Conservation (phyloP, 2,113 vertebrate species). For the Pomatorhinus ruficollis region DNA sequence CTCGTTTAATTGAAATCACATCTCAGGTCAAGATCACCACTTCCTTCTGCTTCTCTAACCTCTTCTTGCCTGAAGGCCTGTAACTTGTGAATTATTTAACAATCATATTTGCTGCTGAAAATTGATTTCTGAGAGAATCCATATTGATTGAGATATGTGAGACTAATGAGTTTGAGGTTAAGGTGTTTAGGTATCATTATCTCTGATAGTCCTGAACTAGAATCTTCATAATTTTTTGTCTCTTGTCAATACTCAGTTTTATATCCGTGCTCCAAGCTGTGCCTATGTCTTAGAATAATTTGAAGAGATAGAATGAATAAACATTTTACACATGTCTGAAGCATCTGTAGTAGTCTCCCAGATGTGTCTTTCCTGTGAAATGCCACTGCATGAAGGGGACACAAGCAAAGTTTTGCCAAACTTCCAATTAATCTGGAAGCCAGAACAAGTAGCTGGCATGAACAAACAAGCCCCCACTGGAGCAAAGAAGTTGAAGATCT, state of each 20-base stretch:
- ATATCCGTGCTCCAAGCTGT: neutral
- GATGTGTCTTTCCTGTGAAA: neutral
- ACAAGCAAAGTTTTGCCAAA: neutral
- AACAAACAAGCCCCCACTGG: neutral
- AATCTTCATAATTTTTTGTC: slow-evolving; percentile 41
- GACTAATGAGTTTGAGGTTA: slow-evolving; percentile 81
- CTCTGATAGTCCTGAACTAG: slow-evolving; percentile 54
- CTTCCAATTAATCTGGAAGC: neutral
- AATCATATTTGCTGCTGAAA: slow-evolving; percentile 83
- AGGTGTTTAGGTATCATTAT: slow-evolving; percentile 73
- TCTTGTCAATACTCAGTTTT: slow-evolving; percentile 41
- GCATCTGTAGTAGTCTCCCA: neutral
- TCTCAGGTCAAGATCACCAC: slow-evolving; percentile 64
- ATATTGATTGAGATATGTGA: slow-evolving; percentile 82
- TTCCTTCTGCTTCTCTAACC: slow-evolving; percentile 70
- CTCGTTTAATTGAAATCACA: slow-evolving; percentile 75
- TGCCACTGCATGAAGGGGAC: neutral
- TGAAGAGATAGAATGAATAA: neutral
- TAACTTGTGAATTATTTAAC: slow-evolving; percentile 84
- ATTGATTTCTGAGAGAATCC: slow-evolving; percentile 82
- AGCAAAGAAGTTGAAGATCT: neutral
- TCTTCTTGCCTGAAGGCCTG: slow-evolving; percentile 74
- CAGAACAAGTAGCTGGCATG: neutral
- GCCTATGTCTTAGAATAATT: neutral
- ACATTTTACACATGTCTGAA: neutral